Base-by-base conservation (phyloP, 2,888 invertebrate genomes). In the Microctonus hyperodae region DNA sequence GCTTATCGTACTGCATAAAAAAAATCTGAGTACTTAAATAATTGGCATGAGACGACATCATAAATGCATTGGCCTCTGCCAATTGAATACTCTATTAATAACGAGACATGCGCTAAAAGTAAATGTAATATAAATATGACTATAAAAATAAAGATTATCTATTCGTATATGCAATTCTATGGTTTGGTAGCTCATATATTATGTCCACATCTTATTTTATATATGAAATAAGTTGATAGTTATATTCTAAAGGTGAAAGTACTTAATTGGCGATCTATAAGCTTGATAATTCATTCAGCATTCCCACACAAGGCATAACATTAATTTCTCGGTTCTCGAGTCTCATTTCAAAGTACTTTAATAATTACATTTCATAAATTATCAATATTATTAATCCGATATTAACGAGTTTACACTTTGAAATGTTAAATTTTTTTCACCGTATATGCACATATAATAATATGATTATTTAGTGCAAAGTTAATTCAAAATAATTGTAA, bases 211-310 rank as follows among this genome's bases (percentile, higher is more conserved):
- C 35, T 57, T 57, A 57, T 37, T 35, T 57, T 44, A 57, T n/a
- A n/a, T 37, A 31, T 25, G 51, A 51, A 51, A 51, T 51, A n/a
- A 51, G 25, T 57, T 57, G 23, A 57, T 57, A 57, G 20, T 35
- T 22, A 48, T 48, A 33, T 60, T 10, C 33, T 33, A 57, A 62
- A 67, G 50, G 62, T 66, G 63, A 61, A 50, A 62, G 61, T 56
- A 33, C 33, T 48, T 57, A 22, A 57, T 57, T 64, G 44, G 31
- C 60, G 60, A 60, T 64, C 48, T 55, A 66, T 44, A 28, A 37
- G 35, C 37, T 23, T 22, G 51, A 61, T 66, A 66, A 66, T 66
- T 55, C 60, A 60, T 61, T 61, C 48, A 35, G 40, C 66, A 66
- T 66, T 56, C 59, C 56, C 51, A 56, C 51, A 53, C 31, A 53